phyloP scores from a whole-genome alignment of 2,888 invertebrate genomes.

The Agrochola circellaris region DNA sequence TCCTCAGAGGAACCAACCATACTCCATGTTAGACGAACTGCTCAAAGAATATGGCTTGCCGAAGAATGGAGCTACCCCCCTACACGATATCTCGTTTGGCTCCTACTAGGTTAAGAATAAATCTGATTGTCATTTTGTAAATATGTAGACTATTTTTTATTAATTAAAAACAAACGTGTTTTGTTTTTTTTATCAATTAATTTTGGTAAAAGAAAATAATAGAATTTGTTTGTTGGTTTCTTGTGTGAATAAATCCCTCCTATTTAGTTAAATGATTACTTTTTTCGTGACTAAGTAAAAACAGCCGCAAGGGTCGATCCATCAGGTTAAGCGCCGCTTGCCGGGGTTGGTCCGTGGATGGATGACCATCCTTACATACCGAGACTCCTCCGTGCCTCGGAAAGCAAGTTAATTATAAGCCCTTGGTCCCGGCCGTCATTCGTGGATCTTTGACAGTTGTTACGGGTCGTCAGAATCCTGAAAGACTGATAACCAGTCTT shows the following conservation, averaged over 20 bases:
- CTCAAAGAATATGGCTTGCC: constrained; percentile 95
- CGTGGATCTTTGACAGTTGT: no score
- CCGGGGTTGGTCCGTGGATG: no score
- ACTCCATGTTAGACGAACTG: constrained; percentile 93
- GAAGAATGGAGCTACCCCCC: constrained; percentile 92
- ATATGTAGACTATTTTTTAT: constrained; percentile 85
- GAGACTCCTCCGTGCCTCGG: no score
- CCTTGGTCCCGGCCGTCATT: no score
- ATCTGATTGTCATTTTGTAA: constrained; percentile 79
- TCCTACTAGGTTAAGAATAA: constrained; percentile 91
- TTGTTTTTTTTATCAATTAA: constrained; percentile 54
- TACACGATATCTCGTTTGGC: constrained; percentile 96
- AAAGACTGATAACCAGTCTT: no score
- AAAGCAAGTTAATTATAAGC: no score
- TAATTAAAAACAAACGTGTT: constrained; percentile 70
- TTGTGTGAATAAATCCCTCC: neutral
- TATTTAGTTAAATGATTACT: neutral
- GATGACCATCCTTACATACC: no score
- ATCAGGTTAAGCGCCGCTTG: no score
- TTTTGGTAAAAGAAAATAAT: constrained; percentile 53
- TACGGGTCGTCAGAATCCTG: no score
- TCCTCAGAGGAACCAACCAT: constrained; percentile 75
- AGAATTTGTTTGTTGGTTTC: constrained; percentile 33
- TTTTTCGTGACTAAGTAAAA: no score
- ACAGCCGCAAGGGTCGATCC: no score